Percentiles rank a stretch among this genome's conserved stretches.
Evolutionary conservation across 2,888 invertebrate species (phyloP).

Genomic region (Lordiphosa fenestrarum): DNA sequence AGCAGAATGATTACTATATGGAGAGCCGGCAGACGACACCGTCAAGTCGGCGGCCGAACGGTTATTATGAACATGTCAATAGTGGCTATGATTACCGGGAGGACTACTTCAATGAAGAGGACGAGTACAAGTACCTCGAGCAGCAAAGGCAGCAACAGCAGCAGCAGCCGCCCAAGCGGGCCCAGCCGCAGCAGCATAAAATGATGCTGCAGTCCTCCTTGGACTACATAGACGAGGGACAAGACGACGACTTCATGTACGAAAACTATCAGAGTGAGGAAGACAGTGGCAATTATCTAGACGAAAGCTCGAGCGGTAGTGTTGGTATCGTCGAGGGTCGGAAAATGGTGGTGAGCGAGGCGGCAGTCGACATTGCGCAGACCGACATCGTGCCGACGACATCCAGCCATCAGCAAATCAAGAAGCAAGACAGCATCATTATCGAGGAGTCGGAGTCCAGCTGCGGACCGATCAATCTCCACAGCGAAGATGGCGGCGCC

Average conservation of each 20-base stretch:
- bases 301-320: constrained; percentile 76
- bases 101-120: constrained; percentile 80
- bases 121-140: constrained; percentile 79
- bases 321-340: constrained; percentile 40
- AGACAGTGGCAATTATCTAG: constrained; percentile 78
- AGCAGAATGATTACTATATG: constrained; percentile 77
- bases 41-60: constrained; percentile 56
- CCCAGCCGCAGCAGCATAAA: constrained; percentile 32
- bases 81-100: constrained; percentile 79
- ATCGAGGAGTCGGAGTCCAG: constrained; percentile 63
- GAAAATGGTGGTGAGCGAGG: constrained; percentile 8
- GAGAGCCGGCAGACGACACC: constrained; percentile 60
- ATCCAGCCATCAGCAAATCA: constrained; percentile 66
- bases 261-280: constrained; percentile 78
- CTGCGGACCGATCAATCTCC: background rate
- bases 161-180: constrained; percentile 44
- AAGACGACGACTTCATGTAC: constrained; percentile 72
- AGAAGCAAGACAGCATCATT: constrained; percentile 77
- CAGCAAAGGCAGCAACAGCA: constrained; percentile 72
- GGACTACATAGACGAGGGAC: constrained; percentile 60
- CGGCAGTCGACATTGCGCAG: background rate
- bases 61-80: constrained; percentile 75
- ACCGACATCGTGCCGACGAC: constrained; percentile 5
- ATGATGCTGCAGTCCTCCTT: constrained; percentile 48
- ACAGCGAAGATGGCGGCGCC: background rate